Evolutionary conservation across 2,113 vertebrate genomes (phyloP).

Genomic region (Microcebus tavaratra): DNA sequence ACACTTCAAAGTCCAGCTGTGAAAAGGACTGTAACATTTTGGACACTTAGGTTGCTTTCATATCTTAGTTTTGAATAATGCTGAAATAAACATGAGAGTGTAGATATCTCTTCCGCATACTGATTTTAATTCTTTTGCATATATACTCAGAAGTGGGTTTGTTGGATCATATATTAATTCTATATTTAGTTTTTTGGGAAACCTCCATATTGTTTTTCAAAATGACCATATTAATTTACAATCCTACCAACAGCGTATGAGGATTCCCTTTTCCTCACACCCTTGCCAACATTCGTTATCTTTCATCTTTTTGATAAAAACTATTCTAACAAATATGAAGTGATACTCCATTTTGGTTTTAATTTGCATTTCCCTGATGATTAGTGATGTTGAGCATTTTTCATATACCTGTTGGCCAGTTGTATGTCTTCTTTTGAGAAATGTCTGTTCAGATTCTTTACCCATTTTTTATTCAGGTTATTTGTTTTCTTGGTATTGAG

Average conservation of each 20-base stretch:
- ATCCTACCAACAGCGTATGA: accelerated
- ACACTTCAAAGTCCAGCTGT: too few species aligned
- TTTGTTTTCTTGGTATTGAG: not conserved
- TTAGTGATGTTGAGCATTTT: not conserved
- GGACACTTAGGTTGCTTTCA: not conserved
- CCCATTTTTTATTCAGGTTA: not conserved
- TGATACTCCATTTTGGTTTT: not conserved
- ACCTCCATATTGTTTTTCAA: not conserved
- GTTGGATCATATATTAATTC: not conserved
- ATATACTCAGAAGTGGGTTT: not conserved
- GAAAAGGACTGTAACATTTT: too few species aligned
- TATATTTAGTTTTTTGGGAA: not conserved
- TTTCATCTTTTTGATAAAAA: not conserved
- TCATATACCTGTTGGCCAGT: not conserved
- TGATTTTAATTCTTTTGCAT: not conserved
- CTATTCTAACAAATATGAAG: not conserved
- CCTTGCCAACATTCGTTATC: not conserved
- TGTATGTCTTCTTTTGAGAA: not conserved
- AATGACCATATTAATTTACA: not conserved
- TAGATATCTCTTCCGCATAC: too few species aligned
- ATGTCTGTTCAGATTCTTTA: not conserved
- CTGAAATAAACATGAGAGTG: not conserved
- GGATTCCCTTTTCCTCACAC: not conserved
- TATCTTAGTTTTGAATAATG: not conserved
- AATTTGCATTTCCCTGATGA: not conserved